Evolutionary conservation across 2,797 vertebrate species (phyloP).

Genomic region (Nyctalus aviator): DNA sequence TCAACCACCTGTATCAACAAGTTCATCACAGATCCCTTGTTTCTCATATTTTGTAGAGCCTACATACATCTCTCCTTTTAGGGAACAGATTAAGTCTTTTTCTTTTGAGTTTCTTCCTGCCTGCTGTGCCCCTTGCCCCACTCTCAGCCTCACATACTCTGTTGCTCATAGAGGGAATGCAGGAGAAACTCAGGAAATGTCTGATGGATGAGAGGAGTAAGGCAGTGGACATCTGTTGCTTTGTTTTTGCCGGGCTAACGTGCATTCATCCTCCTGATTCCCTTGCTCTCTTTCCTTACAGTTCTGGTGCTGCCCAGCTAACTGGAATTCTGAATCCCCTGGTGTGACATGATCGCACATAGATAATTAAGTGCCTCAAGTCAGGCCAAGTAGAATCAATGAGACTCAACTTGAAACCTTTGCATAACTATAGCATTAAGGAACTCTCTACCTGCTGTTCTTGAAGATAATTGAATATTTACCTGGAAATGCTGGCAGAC

Average conservation of each 20-base stretch:
- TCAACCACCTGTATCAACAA: background rate
- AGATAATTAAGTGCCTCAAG: background rate
- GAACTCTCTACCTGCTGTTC: background rate
- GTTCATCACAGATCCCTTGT: background rate
- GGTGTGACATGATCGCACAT: accelerated
- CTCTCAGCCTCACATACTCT: no score
- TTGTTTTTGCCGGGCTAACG: background rate
- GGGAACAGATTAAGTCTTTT: background rate
- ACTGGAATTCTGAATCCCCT: background rate
- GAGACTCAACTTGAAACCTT: background rate
- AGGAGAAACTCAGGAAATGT: background rate
- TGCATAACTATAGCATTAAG: background rate
- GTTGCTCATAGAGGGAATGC: background rate
- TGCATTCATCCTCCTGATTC: background rate
- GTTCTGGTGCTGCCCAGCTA: background rate
- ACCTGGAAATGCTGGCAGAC: background rate
- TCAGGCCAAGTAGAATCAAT: background rate
- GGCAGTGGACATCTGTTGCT: background rate
- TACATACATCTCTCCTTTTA: background rate
- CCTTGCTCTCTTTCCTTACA: background rate
- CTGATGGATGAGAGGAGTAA: background rate
- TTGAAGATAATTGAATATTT: background rate
- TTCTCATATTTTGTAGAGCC: background rate
- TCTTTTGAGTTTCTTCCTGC: background rate
- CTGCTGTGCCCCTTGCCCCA: background rate